A percentile compares a stretch with the other conserved stretches of the same genome.
These are phyloP conservation scores for Oreochromis tanganicae DNA, from an alignment of 2,113 vertebrate genomes.

Conservation along the genomic window DNA sequence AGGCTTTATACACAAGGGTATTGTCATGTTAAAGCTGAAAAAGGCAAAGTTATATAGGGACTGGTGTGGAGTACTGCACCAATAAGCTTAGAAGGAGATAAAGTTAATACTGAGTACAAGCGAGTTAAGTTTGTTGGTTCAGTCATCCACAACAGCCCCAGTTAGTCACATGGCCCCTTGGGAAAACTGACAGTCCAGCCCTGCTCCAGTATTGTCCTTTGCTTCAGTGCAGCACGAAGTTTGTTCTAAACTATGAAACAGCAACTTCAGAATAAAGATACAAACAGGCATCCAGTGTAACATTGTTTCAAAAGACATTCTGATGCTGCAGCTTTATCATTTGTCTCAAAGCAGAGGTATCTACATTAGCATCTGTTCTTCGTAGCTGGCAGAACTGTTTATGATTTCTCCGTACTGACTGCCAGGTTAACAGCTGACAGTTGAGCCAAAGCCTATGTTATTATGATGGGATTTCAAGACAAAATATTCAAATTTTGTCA, in stretches of 20 bases:
- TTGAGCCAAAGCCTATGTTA: fast-evolving
- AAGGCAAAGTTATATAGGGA: not conserved
- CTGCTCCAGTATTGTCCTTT: not conserved
- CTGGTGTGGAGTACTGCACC: not conserved
- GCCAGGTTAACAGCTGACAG: not conserved
- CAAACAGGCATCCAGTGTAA: not conserved
- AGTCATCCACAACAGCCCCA: not conserved
- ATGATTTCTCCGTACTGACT: not conserved
- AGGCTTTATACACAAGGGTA: not conserved
- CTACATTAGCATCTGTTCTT: not conserved
- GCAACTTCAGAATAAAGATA: not conserved
- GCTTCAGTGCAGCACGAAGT: not conserved
- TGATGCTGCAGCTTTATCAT: fast-evolving
- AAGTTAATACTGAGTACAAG: not conserved
- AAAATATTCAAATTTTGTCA: not conserved
- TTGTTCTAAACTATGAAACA: not conserved
- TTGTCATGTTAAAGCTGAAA: not conserved
- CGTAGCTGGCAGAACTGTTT: fast-evolving
- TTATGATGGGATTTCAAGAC: not conserved
- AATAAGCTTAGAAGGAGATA: not conserved
- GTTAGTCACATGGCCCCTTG: not conserved
- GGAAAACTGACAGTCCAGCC: not conserved
- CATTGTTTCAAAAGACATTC: not conserved
- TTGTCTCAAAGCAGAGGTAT: not conserved
- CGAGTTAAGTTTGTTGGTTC: not conserved